Percentiles rank a stretch among this genome's conserved stretches.
These are phyloP conservation scores for Xylocopa sonorina DNA, from an alignment of 1,140 invertebrate genomes.

Conservation along the genomic window DNA sequence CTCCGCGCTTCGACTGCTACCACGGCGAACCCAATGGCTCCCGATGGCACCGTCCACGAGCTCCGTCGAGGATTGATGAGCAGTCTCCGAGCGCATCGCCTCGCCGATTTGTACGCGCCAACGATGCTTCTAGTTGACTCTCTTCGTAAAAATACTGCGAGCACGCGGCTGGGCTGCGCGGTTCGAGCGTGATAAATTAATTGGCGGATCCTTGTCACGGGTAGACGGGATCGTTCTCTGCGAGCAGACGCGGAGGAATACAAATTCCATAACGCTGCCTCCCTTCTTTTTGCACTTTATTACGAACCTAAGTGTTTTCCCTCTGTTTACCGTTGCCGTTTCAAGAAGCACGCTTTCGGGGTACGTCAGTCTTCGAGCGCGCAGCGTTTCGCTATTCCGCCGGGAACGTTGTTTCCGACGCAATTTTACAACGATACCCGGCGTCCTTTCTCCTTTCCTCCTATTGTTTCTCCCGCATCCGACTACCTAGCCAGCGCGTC, in stretches of 20 bases:
- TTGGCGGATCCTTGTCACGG: too few relatives aligned
- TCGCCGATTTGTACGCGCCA: slow-evolving; percentile 37
- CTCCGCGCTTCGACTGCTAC: slow-evolving; percentile 37
- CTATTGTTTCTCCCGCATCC: too few relatives aligned
- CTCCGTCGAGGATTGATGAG: slow-evolving; percentile 58
- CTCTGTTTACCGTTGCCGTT: background rate
- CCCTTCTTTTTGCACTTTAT: too few relatives aligned
- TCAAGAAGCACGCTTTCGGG: slow-evolving; percentile 13
- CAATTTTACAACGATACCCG: slow-evolving; percentile 31
- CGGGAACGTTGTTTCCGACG: slow-evolving; percentile 30
- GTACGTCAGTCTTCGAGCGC: slow-evolving; percentile 6
- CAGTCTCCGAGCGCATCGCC: slow-evolving; percentile 34
- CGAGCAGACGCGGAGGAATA: too few relatives aligned
- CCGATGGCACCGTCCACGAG: slow-evolving; percentile 47
- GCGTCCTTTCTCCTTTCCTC: background rate
- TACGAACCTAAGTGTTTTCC: too few relatives aligned
- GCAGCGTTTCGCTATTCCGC: background rate
- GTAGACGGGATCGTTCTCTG: too few relatives aligned
- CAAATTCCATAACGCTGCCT: too few relatives aligned
- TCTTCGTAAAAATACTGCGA: background rate
- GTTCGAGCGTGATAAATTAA: too few relatives aligned
- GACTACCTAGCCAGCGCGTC: too few relatives aligned
- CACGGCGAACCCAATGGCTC: slow-evolving; percentile 48
- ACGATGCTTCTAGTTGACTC: background rate
- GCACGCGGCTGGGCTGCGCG: too few relatives aligned